Evolutionary conservation across 92 coral and sea anemone genomes (phyloP).

Genomic region (Zoanthus solanderi): DNA sequence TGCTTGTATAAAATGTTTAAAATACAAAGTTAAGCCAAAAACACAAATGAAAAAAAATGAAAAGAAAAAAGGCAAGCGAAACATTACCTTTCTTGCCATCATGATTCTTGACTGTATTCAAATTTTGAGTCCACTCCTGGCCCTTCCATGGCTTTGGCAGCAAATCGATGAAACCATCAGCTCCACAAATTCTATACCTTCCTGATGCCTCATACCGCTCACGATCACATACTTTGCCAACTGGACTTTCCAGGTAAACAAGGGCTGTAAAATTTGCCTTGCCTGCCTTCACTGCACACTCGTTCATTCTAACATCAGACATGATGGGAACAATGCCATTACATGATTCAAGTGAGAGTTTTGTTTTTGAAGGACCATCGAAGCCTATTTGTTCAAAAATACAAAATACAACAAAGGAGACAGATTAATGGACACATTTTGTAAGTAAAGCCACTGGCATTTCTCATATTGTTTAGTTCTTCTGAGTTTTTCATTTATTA

Average conservation of each 20-base stretch:
- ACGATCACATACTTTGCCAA: conserved; percentile 91
- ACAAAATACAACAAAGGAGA: neutral
- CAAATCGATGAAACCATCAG: conserved; percentile 74
- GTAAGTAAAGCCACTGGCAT: too few relatives aligned
- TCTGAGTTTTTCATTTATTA: too few relatives aligned
- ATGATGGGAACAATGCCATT: conserved; percentile 70
- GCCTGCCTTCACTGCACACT: conserved; percentile 65
- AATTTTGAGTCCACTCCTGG: conserved; percentile 76
- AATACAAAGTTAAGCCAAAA: too few relatives aligned
- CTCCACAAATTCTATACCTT: conserved; percentile 83
- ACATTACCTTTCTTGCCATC: conserved; percentile 49
- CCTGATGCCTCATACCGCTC: conserved; percentile 88
- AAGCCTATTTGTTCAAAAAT: conserved; percentile 58
- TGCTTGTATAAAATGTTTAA: too few relatives aligned
- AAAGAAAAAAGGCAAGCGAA: neutral
- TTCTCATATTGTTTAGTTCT: too few relatives aligned
- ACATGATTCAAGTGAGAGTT: conserved; percentile 71
- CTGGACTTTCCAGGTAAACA: conserved; percentile 66
- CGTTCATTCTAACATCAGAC: conserved; percentile 77
- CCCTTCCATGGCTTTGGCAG: conserved; percentile 79
- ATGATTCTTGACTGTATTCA: conserved; percentile 38
- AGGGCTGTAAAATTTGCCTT: conserved; percentile 77
- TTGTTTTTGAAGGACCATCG: conserved; percentile 60
- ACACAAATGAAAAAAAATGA: neutral
- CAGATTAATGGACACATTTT: too few relatives aligned